Evolutionary conservation across 2,113 vertebrate species (phyloP).

Genomic region (Megalops atlanticus): DNA sequence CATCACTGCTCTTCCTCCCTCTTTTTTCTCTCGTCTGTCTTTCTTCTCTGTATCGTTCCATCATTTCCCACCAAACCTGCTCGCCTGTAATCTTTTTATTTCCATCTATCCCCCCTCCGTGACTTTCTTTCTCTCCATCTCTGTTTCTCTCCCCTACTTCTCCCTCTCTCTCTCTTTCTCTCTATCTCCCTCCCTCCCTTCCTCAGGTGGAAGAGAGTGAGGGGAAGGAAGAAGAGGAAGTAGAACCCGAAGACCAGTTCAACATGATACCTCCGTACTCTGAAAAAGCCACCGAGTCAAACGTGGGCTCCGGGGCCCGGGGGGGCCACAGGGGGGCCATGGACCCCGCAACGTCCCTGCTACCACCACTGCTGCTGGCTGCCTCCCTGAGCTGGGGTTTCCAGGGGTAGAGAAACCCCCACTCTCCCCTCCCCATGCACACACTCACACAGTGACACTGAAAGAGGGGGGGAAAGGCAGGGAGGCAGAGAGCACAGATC

Average conservation of each 20-base stretch:
- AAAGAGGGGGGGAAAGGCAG: slow-evolving; percentile 8
- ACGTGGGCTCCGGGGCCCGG: slow-evolving; percentile 52
- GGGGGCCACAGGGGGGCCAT: slow-evolving; percentile 16
- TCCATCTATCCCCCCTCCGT: background rate
- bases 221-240: slow-evolving; percentile 47
- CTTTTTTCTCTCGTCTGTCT: slow-evolving; percentile 22
- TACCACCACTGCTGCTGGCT: slow-evolving; percentile 48
- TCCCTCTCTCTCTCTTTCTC: background rate
- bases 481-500: background rate
- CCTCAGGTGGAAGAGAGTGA: slow-evolving; percentile 57
- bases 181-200: slow-evolving; percentile 25
- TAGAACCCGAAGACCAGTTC: slow-evolving; percentile 50
- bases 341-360: slow-evolving; percentile 29
- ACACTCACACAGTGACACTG: slow-evolving; percentile 1
- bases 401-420: slow-evolving; percentile 26
- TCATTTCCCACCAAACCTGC: too few relatives aligned
- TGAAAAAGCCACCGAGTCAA: slow-evolving; percentile 62
- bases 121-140: background rate
- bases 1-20: slow-evolving; percentile 10
- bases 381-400: slow-evolving; percentile 49
- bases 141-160: background rate
- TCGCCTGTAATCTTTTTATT: too few relatives aligned
- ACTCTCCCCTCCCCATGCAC: background rate
- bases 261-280: slow-evolving; percentile 63
- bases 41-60: too few relatives aligned